Percentiles rank a stretch among this genome's conserved stretches.
phyloP scores from a whole-genome alignment of 2,888 invertebrate species.

The Busseola fusca region DNA sequence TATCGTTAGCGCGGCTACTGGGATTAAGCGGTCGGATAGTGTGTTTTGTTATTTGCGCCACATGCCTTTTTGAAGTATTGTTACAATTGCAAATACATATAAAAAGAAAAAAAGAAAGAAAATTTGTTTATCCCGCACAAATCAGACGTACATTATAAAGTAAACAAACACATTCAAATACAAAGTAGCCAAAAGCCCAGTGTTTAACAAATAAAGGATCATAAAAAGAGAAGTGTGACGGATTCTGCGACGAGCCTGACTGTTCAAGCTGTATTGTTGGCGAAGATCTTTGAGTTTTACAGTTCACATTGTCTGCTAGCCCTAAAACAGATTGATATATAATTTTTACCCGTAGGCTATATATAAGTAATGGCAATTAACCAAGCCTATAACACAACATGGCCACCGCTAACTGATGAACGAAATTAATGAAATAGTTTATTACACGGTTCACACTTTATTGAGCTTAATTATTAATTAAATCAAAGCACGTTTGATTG shows the following conservation, averaged over 20 bases:
- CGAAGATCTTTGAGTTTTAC: neutral
- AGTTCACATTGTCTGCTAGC: neutral
- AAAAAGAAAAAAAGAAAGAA: neutral
- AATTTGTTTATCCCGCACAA: neutral
- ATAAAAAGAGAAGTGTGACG: neutral
- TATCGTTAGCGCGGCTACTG: neutral
- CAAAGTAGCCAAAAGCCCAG: neutral
- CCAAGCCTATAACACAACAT: conserved; percentile 8
- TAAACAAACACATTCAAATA: neutral
- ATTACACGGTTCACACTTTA: conserved; percentile 28
- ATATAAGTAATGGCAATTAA: conserved; percentile 13
- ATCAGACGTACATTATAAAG: neutral
- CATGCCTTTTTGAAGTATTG: neutral
- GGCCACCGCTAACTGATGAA: conserved; percentile 7
- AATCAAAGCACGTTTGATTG: conserved; percentile 40
- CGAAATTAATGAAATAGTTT: conserved; percentile 38
- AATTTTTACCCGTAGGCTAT: conserved; percentile 19
- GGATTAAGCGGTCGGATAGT: neutral
- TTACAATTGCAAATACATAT: neutral
- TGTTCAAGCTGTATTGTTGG: neutral
- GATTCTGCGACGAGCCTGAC: neutral
- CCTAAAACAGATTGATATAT: conserved; percentile 17
- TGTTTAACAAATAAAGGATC: neutral
- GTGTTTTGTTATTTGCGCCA: neutral
- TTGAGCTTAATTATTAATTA: conserved; percentile 44